These are phyloP conservation scores for Paramormyrops hopkinsi DNA, from an alignment of 2,797 vertebrate species.

Conservation along the genomic window DNA sequence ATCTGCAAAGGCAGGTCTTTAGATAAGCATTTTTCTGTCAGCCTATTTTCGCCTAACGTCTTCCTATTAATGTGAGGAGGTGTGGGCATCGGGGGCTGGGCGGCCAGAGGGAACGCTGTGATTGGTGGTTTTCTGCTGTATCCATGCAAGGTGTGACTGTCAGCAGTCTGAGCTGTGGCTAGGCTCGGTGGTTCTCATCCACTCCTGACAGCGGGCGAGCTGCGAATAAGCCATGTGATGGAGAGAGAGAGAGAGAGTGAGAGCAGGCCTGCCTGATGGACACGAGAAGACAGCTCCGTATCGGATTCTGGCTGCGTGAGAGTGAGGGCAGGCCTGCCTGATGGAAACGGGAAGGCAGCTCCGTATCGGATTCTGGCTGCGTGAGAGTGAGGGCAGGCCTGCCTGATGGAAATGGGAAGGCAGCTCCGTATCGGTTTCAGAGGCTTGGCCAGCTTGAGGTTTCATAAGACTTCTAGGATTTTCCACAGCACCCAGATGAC, in stretches of 20 bases:
- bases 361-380: neutral
- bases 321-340: neutral
- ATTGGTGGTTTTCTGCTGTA: slow-evolving; percentile 67
- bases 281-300: neutral
- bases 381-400: neutral
- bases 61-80: slow-evolving; percentile 40
- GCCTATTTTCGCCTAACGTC: slow-evolving; percentile 51
- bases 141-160: slow-evolving; percentile 60
- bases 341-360: neutral
- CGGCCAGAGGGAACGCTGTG: slow-evolving; percentile 52
- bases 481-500: neutral
- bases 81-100: slow-evolving; percentile 46
- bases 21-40: slow-evolving; percentile 48
- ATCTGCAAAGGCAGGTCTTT: neutral
- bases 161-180: slow-evolving; percentile 31
- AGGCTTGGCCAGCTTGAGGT: neutral
- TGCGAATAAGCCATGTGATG: neutral
- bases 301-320: neutral
- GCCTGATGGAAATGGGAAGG: neutral
- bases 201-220: neutral
- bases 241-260: neutral
- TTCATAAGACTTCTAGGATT: neutral
- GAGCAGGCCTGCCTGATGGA: neutral
- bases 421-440: neutral
- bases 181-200: neutral